Percentiles rank a stretch among this genome's conserved stretches.
phyloP scores from a whole-genome alignment of 2,113 vertebrate species.

The Myotis lucifugus region DNA sequence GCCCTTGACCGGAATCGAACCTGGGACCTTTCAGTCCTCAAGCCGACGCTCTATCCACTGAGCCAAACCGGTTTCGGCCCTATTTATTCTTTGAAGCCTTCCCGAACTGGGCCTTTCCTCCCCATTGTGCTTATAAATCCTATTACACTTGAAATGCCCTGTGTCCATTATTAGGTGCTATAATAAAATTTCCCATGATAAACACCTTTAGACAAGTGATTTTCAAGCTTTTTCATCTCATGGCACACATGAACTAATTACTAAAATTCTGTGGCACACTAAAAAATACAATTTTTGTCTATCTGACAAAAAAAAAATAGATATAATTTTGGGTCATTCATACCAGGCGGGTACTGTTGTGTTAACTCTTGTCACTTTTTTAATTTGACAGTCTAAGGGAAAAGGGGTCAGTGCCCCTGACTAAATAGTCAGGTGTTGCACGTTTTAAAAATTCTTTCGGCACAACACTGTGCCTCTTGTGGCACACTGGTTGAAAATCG shows the following conservation, averaged over 20 bases:
- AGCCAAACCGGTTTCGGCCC: too few species aligned
- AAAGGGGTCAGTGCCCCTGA: neutral
- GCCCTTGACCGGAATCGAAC: too few species aligned
- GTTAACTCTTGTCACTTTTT: neutral
- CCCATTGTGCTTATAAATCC: conserved; percentile 26
- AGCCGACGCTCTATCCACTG: too few species aligned
- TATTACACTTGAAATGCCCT: conserved; percentile 5
- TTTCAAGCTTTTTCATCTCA: neutral
- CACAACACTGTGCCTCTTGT: neutral
- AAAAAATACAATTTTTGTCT: neutral
- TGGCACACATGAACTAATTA: neutral
- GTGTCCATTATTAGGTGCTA: conserved; percentile 24
- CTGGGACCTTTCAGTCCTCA: too few species aligned
- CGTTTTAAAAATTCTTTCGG: neutral
- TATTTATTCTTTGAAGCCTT: conserved; percentile 33
- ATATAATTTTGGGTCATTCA: neutral
- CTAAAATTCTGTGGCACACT: neutral
- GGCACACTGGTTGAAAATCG: neutral
- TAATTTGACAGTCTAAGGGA: neutral
- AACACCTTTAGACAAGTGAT: neutral
- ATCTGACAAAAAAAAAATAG: neutral
- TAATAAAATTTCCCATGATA: conserved; percentile 47
- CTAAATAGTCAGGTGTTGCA: neutral
- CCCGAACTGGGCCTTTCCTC: neutral
- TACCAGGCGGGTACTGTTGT: neutral